A percentile compares a stretch with the other conserved stretches of the same genome.
phyloP scores from a whole-genome alignment of 2,888 invertebrate genomes.

The Rhamnusium bicolor region DNA sequence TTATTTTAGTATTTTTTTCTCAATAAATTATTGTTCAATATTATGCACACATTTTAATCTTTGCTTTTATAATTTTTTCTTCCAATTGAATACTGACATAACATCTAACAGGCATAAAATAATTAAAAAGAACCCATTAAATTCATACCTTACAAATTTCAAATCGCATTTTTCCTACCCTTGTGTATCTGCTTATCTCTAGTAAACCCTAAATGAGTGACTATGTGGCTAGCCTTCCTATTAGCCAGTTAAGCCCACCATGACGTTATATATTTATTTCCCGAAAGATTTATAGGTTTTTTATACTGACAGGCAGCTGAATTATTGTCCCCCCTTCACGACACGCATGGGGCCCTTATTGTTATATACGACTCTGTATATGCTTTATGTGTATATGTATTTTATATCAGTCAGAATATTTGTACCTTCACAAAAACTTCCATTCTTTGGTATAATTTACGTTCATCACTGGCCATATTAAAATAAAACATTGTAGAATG shows the following conservation, averaged over 20 bases:
- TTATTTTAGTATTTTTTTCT: too few relatives aligned
- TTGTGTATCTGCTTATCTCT: not conserved
- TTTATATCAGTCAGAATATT: not conserved
- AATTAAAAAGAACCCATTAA: not conserved
- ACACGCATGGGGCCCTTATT: not conserved
- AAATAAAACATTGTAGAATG: not conserved
- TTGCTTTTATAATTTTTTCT: too few relatives aligned
- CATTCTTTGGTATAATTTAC: not conserved
- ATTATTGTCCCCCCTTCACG: slow-evolving; percentile 17
- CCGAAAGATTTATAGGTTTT: slow-evolving; percentile 28
- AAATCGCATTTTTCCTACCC: not conserved
- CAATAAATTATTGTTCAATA: too few relatives aligned
- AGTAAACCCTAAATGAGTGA: not conserved
- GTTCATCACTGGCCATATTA: not conserved
- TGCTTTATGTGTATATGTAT: not conserved
- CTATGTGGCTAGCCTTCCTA: slow-evolving; percentile 6
- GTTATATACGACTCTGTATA: not conserved
- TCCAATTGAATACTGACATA: too few relatives aligned
- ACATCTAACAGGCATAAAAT: not conserved
- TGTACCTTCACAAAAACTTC: not conserved
- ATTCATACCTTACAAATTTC: not conserved
- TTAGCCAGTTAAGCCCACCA: not conserved
- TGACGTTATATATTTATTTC: slow-evolving; percentile 20
- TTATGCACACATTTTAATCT: too few relatives aligned
- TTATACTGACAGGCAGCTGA: slow-evolving; percentile 26